A percentile compares a stretch with the other conserved stretches of the same genome.
These are phyloP conservation scores for Acropora tenuis DNA, from an alignment of 64 coral and sea anemone species.

Conservation along the genomic window DNA sequence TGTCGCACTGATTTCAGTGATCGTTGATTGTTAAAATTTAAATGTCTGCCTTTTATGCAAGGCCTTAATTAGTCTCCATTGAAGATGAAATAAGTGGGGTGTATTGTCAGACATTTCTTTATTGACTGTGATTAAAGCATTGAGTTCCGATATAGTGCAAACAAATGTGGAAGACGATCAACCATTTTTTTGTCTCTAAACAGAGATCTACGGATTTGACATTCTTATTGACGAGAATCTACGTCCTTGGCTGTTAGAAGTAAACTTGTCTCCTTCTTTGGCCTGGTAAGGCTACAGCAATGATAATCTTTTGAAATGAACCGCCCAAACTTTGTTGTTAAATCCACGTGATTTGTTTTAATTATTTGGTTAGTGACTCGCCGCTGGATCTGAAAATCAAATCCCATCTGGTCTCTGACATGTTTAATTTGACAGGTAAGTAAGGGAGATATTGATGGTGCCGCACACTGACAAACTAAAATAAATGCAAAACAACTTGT, in stretches of 20 bases:
- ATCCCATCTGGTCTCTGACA: slow-evolving; percentile 96
- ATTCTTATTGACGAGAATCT: slow-evolving; percentile 95
- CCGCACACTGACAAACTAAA: too few relatives aligned
- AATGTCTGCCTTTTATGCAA: too few relatives aligned
- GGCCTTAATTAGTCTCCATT: too few relatives aligned
- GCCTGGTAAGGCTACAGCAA: slow-evolving; percentile 72
- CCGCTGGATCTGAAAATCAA: slow-evolving; percentile 98
- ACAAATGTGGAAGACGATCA: background rate
- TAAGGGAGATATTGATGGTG: background rate
- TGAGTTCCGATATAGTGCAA: too few relatives aligned
- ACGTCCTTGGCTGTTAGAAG: slow-evolving; percentile 95
- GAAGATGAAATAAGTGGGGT: too few relatives aligned
- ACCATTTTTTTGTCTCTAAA: background rate
- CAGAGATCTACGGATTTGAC: slow-evolving; percentile 99
- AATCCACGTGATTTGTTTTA: background rate
- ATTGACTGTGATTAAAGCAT: too few relatives aligned
- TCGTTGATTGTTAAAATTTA: too few relatives aligned
- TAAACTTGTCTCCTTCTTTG: slow-evolving; percentile 93
- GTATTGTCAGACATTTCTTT: too few relatives aligned
- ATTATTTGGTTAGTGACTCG: slow-evolving; percentile 73
- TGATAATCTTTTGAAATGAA: too few relatives aligned
- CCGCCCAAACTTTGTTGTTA: background rate
- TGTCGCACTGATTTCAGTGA: too few relatives aligned
- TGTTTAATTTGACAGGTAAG: slow-evolving; percentile 95
- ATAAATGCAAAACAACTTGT: too few relatives aligned